Conservation (phyloP, 2,113 vertebrate species). For the Cathartes aura region DNA sequence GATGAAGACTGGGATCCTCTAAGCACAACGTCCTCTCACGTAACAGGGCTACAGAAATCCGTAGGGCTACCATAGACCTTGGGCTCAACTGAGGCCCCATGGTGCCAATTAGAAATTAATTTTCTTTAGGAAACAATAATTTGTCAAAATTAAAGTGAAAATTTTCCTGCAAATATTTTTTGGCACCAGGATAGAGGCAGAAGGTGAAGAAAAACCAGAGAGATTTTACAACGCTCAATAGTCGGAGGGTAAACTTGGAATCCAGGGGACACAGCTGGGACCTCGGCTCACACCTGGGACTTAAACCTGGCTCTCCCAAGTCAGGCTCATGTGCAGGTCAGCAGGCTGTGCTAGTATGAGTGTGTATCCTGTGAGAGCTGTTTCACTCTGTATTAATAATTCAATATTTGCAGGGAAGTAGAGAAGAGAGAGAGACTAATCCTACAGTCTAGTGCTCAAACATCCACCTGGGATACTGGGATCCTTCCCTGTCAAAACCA, state of each 20-base stretch:
- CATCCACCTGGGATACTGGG: background rate
- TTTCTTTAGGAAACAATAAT: background rate
- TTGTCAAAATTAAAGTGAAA: background rate
- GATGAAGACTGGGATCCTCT: background rate
- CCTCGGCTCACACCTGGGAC: background rate
- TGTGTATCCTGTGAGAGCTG: background rate
- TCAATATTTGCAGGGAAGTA: conserved; percentile 10
- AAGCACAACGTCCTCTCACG: background rate
- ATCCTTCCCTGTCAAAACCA: background rate
- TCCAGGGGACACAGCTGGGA: background rate
- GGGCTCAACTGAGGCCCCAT: background rate
- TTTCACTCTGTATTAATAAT: conserved; percentile 42
- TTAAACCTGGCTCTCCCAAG: background rate
- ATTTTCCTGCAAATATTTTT: background rate
- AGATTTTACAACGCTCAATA: background rate
- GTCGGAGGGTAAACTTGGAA: background rate
- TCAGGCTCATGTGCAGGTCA: background rate
- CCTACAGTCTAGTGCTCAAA: conserved; percentile 29
- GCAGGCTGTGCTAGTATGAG: background rate
- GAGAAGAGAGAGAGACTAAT: conserved; percentile 2
- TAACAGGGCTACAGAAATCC: background rate
- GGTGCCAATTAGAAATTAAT: background rate
- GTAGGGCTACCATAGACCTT: background rate
- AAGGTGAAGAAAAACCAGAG: background rate
- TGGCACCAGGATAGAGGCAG: background rate